These are phyloP conservation scores for Steinernema feltiae DNA, from an alignment of 1,140 invertebrate genomes.

Conservation along the genomic window DNA sequence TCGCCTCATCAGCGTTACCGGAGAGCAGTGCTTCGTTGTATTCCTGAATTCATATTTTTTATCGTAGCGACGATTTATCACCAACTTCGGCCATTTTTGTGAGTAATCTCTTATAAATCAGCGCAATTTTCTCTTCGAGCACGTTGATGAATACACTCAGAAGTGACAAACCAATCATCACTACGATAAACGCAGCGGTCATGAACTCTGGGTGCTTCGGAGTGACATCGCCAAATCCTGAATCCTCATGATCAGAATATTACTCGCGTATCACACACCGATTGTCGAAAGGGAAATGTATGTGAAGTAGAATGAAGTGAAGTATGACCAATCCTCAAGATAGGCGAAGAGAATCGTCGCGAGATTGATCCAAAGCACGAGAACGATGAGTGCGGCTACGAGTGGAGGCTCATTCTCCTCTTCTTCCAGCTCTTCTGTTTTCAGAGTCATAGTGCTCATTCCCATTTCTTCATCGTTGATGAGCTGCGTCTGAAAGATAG, in stretches of 20 bases:
- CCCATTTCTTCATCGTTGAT: not conserved
- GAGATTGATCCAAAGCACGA: not conserved
- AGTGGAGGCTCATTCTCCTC: not conserved
- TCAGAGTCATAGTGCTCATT: not conserved
- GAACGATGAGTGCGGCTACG: not conserved
- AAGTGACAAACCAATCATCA: constrained; percentile 84
- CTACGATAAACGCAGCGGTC: constrained; percentile 82
- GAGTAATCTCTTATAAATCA: constrained; percentile 46
- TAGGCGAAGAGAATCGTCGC: constrained; percentile 41
- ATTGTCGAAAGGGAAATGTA: constrained; percentile 59
- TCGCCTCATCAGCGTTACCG: constrained; percentile 49
- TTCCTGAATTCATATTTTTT: constrained; percentile 34
- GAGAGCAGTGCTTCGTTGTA: constrained; percentile 46
- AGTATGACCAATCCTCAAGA: constrained; percentile 64
- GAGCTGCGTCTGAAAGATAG: not conserved
- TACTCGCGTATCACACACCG: constrained; percentile 31
- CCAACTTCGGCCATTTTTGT: constrained; percentile 47
- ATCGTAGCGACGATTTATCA: not conserved
- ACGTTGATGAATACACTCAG: constrained; percentile 87
- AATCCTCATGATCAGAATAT: not conserved
- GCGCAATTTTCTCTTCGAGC: constrained; percentile 49
- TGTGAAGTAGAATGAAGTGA: constrained; percentile 56
- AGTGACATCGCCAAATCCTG: constrained; percentile 45
- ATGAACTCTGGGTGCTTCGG: constrained; percentile 74
- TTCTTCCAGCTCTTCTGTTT: not conserved